Base-by-base conservation (phyloP, 2,888 invertebrate genomes). In the Euplagia quadripunctaria region DNA sequence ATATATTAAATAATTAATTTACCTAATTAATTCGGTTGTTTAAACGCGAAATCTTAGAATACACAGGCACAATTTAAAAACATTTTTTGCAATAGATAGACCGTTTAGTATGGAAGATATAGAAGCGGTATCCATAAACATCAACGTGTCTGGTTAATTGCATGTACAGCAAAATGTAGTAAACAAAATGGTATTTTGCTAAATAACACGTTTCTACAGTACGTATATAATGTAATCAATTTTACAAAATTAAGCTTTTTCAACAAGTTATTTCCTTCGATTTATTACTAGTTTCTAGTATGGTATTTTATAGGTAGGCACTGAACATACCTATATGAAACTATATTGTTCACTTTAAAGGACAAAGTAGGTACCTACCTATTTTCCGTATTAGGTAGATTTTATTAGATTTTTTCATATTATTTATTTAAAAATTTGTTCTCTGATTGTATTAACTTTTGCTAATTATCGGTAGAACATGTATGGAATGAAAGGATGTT, bases 101-200 rank as follows among this genome's bases (percentile, higher is more conserved):
- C 55, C 4, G 7, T 58, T 58, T 58, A 58, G n/a, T n/a, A 58
- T 20, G 55, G 55, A n/a, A 9, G 2, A 20, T 20, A 58, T 20
- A 20, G 55, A 20, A 20, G 43, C 43, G 43, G 61, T 61, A 61
- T 61, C 61, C 12, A 61, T 31, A 61, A 46, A 46, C 46, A 14
- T 66, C 14, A n/a, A 31, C 20, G n/a, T 70, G 72, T 77, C 74
- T 75, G 17, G 64, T 75, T 73, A 73, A 68, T 63, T 51, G 7
- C 20, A 61, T 3, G 61, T 61, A 31, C 31, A 61, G 55, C 20
- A 43, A 42, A 43, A 64, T 43, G n/a, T 43, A 42, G 42, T 42
- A 64, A 64, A 64, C 64, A 58, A 58, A 20, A 58, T 58, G 11
- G 55, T n/a, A 58, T 58, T 58, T 58, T 58, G 4, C 20, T 20